Evolutionary conservation across 2,888 invertebrate genomes (phyloP).

Genomic region (Chalcosyrphus nemorum): DNA sequence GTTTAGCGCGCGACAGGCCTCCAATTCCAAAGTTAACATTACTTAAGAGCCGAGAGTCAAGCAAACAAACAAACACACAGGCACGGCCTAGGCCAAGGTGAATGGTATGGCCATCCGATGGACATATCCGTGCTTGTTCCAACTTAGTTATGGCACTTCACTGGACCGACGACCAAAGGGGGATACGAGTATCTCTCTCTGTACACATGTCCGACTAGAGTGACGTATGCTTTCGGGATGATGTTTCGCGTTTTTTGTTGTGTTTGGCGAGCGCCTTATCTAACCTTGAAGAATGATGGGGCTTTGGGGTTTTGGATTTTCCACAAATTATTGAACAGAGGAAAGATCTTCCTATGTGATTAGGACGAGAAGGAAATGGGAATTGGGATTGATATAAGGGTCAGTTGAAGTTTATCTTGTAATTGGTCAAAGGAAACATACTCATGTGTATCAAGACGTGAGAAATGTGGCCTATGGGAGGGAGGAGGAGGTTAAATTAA

Average conservation of each 20-base stretch:
- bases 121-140: conserved; percentile 45
- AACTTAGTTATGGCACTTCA: conserved; percentile 71
- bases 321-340: conserved; percentile 66
- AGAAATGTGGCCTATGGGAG: conserved; percentile 47
- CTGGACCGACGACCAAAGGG: no score
- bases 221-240: conserved; percentile 72
- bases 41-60: conserved; percentile 26
- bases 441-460: conserved; percentile 51
- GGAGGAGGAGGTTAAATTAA: conserved; percentile 47
- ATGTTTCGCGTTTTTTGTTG: conserved; percentile 54
- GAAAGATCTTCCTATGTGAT: conserved; percentile 45
- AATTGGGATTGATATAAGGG: conserved; percentile 69
- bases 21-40: conserved; percentile 58
- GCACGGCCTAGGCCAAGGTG: conserved; percentile 45
- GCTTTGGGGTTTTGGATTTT: conserved; percentile 49
- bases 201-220: conserved; percentile 57
- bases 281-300: conserved; percentile 71
- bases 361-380: conserved; percentile 42
- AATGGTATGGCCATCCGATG: conserved; percentile 29
- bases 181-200: conserved; percentile 20
- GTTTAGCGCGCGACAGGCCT: conserved; percentile 63
- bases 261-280: conserved; percentile 36
- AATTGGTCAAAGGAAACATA: conserved; percentile 56
- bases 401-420: conserved; percentile 64
- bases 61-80: neutral